Conservation (phyloP, 2,113 vertebrate species). For the Apistogramma diplotaenia region DNA sequence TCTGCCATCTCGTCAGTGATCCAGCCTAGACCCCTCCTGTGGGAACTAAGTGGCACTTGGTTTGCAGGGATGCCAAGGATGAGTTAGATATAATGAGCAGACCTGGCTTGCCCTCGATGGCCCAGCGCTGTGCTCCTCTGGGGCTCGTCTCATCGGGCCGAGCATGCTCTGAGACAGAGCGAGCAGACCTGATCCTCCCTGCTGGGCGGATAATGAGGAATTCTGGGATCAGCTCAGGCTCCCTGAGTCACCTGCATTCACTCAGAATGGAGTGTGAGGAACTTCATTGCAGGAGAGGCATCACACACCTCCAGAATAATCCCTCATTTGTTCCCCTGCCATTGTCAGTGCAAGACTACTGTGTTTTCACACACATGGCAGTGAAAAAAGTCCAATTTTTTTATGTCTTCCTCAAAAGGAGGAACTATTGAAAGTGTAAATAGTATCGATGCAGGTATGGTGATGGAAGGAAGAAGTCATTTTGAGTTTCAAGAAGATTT, state of each 20-base stretch:
- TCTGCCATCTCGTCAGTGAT: constrained; percentile 74
- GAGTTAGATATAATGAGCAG: constrained; percentile 81
- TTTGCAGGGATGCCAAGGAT: constrained; percentile 81
- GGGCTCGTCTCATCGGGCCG: constrained; percentile 69
- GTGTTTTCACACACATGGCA: constrained; percentile 64
- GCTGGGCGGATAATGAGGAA: constrained; percentile 81
- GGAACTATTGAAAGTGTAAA: constrained; percentile 52
- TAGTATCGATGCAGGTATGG: constrained; percentile 46
- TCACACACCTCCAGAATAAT: constrained; percentile 75
- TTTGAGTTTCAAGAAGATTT: constrained; percentile 7
- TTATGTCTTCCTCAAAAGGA: constrained; percentile 43
- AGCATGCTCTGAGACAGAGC: constrained; percentile 70
- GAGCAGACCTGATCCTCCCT: constrained; percentile 73
- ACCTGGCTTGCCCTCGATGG: constrained; percentile 77
- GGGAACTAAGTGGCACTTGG: constrained; percentile 81
- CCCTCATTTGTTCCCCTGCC: constrained; percentile 72
- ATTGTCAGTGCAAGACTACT: constrained; percentile 63
- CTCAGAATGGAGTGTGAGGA: constrained; percentile 79
- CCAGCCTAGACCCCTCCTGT: constrained; percentile 70
- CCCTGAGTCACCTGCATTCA: constrained; percentile 79
- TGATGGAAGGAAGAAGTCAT: constrained; percentile 15
- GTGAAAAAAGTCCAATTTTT: constrained; percentile 71
- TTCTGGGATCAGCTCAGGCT: constrained; percentile 83
- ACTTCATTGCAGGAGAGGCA: constrained; percentile 74
- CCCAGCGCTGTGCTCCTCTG: constrained; percentile 71